Conservation (phyloP, 2,888 invertebrate genomes). For the Anodontia alba region DNA sequence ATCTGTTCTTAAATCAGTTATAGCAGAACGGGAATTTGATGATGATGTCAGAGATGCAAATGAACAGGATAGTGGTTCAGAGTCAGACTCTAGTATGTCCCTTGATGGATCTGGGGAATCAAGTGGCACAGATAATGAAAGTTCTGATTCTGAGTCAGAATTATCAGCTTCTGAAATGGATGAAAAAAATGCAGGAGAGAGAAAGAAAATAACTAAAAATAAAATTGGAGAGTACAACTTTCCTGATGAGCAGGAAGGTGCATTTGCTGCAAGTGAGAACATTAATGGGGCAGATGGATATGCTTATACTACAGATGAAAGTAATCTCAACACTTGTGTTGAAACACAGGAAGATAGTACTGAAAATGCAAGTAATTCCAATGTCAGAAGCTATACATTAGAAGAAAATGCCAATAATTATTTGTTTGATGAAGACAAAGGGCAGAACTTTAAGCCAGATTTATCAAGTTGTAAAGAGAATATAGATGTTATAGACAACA, state of each 20-base stretch:
- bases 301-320: too few species aligned
- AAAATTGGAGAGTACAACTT: too few species aligned
- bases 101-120: conserved; percentile 3
- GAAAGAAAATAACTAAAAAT: not conserved
- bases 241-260: not conserved
- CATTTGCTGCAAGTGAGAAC: conserved; percentile 8
- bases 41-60: not conserved
- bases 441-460: too few species aligned
- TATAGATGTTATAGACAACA: too few species aligned
- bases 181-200: conserved; percentile 16
- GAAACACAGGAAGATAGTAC: not conserved
- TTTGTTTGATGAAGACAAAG: too few species aligned
- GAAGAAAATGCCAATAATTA: too few species aligned
- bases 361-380: not conserved
- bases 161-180: not conserved
- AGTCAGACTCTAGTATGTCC: not conserved
- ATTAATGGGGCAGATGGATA: not conserved
- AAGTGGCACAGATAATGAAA: conserved; percentile 1
- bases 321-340: not conserved
- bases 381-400: not conserved
- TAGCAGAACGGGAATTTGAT: not conserved
- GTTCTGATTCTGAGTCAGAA: conserved; percentile 43
- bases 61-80: not conserved
- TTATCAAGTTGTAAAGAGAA: too few species aligned
- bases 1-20: too few species aligned